Evolutionary conservation across 2,888 invertebrate genomes (phyloP).

Genomic region (Ferdinandea cuprea): DNA sequence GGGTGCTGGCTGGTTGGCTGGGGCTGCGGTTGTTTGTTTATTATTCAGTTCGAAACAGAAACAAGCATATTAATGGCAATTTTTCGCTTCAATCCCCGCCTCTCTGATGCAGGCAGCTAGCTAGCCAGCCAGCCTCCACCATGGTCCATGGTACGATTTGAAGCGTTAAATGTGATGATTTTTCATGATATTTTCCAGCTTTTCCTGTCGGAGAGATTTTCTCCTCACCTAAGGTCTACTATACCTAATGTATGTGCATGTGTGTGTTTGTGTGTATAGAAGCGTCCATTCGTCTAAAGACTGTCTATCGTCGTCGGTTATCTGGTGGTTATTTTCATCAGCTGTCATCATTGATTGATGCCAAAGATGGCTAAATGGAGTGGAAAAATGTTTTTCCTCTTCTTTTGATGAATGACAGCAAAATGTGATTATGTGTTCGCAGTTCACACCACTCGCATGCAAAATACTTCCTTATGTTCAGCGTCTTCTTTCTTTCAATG

Average conservation of each 20-base stretch:
- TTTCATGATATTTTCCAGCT: constrained; percentile 55
- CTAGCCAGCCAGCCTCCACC: too few relatives aligned
- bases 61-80: constrained; percentile 74
- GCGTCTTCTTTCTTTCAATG: background rate
- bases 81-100: constrained; percentile 42
- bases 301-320: constrained; percentile 63
- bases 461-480: constrained; percentile 4
- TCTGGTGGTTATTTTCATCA: constrained; percentile 67
- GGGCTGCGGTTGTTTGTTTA: constrained; percentile 72
- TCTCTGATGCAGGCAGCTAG: background rate
- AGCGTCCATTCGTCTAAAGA: constrained; percentile 31
- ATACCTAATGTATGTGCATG: constrained; percentile 11
- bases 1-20: constrained; percentile 13
- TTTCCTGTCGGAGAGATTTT: constrained; percentile 50
- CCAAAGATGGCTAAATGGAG: constrained; percentile 71
- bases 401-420: constrained; percentile 15
- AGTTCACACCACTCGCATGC: too few relatives aligned
- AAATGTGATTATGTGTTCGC: constrained; percentile 25
- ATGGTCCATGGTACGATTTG: constrained; percentile 37
- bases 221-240: constrained; percentile 42
- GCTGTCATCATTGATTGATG: constrained; percentile 73
- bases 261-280: background rate
- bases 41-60: constrained; percentile 72
- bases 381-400: constrained; percentile 64
- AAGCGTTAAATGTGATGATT: constrained; percentile 71